phyloP scores from a whole-genome alignment of 1,140 invertebrate species.

The Stegodyphus mimosarum region DNA sequence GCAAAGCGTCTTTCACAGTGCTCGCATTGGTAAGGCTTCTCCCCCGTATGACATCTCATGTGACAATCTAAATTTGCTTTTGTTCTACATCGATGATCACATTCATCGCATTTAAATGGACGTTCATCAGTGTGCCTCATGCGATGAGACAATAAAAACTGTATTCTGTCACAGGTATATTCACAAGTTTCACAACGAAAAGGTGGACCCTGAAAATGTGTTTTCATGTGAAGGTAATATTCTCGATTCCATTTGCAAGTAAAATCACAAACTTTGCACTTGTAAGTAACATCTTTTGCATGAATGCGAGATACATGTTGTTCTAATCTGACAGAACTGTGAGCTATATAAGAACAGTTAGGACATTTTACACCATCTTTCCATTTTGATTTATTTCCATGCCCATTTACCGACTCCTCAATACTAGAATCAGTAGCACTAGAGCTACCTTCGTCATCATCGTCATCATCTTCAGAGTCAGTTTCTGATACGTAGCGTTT shows the following conservation, averaged over 20 bases:
- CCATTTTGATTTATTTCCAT: constrained; percentile 60
- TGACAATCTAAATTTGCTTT: constrained; percentile 71
- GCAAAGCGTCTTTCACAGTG: constrained; percentile 72
- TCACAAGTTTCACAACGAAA: constrained; percentile 76
- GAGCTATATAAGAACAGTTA: constrained; percentile 71
- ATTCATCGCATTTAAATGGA: constrained; percentile 71
- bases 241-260: constrained; percentile 75
- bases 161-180: constrained; percentile 71
- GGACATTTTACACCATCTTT: constrained; percentile 70
- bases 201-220: constrained; percentile 75
- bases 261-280: constrained; percentile 76
- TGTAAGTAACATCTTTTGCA: constrained; percentile 73
- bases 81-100: constrained; percentile 69
- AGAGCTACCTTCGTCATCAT: constrained; percentile 49
- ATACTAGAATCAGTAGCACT: constrained; percentile 58
- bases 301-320: constrained; percentile 72
- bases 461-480: constrained; percentile 41
- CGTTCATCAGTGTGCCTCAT: constrained; percentile 72
- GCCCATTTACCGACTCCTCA: constrained; percentile 53
- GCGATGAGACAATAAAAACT: constrained; percentile 72
- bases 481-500: constrained; percentile 54
- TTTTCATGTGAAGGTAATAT: constrained; percentile 76
- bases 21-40: constrained; percentile 68
- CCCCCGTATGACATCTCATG: constrained; percentile 69
- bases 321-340: constrained; percentile 70